Conservation (phyloP, 2,888 invertebrate species). For the Ypsolopha scabrella region DNA sequence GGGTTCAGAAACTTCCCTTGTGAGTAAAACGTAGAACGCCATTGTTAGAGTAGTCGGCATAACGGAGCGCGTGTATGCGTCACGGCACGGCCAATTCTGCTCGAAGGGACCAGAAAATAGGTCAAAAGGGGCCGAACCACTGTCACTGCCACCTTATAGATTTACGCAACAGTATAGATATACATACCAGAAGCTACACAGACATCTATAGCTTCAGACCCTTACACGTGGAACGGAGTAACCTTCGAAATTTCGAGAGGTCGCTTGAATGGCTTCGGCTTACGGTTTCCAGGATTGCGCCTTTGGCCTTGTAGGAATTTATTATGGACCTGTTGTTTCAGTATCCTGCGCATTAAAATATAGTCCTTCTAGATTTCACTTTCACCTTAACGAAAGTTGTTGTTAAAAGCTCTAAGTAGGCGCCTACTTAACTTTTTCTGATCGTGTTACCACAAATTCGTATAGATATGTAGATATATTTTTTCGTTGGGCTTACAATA, state of each 20-base stretch:
- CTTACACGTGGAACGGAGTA: conserved; percentile 15
- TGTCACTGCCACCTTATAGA: conserved; percentile 50
- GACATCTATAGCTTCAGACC: conserved; percentile 12
- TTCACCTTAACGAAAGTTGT: too few species aligned
- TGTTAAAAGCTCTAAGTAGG: too few species aligned
- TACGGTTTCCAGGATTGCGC: conserved; percentile 16
- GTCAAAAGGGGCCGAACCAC: conserved; percentile 60
- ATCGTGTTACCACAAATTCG: too few species aligned
- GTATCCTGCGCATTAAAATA: too few species aligned
- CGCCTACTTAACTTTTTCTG: too few species aligned
- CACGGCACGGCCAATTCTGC: conserved; percentile 29
- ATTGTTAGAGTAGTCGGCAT: background rate
- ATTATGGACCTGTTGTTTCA: too few species aligned
- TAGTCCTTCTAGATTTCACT: too few species aligned
- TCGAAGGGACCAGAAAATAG: conserved; percentile 57
- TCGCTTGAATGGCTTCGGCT: conserved; percentile 12
- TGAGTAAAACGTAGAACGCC: background rate
- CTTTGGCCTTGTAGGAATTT: background rate
- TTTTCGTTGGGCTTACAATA: too few species aligned
- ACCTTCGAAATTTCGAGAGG: conserved; percentile 41
- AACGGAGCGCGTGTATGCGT: conserved; percentile 38
- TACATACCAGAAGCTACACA: background rate
- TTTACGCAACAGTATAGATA: background rate
- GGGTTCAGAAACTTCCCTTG: too few species aligned
- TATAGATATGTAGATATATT: too few species aligned